phyloP scores from a whole-genome alignment of 2,888 invertebrate genomes.

The Chymomyza fuscimana region DNA sequence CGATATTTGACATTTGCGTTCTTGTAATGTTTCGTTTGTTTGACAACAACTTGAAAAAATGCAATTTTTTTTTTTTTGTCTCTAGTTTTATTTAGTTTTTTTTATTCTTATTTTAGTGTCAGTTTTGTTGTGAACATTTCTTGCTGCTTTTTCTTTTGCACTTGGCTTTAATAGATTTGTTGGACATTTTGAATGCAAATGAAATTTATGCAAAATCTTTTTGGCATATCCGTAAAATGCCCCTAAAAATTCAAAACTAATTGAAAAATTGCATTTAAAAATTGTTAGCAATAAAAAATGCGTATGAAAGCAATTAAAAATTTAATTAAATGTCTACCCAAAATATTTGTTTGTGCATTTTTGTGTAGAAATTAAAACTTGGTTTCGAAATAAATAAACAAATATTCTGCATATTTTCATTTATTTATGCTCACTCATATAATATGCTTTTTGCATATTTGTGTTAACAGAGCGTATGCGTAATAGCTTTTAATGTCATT shows the following conservation, averaged over 20 bases:
- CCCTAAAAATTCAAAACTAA: neutral
- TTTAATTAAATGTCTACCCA: neutral
- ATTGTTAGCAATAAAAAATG: neutral
- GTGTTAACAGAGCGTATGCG: neutral
- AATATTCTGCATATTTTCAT: too few species aligned
- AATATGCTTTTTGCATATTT: neutral
- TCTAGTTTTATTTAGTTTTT: neutral
- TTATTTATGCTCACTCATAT: too few species aligned
- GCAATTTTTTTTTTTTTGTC: constrained; percentile 28
- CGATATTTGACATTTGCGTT: constrained; percentile 47
- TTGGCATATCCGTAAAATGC: neutral
- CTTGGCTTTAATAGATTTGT: too few species aligned
- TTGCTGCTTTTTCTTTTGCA: neutral
- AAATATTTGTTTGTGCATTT: neutral
- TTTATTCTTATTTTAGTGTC: too few species aligned
- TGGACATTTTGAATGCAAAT: neutral
- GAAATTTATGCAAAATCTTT: neutral
- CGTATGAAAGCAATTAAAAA: neutral
- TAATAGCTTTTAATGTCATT: neutral
- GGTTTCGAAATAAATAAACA: neutral
- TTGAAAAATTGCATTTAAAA: neutral
- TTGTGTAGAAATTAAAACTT: neutral
- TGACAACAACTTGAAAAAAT: constrained; percentile 42
- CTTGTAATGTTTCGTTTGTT: constrained; percentile 25
- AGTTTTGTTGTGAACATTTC: neutral